Conservation (phyloP, 2,113 vertebrate genomes). For the Lagopus muta region DNA sequence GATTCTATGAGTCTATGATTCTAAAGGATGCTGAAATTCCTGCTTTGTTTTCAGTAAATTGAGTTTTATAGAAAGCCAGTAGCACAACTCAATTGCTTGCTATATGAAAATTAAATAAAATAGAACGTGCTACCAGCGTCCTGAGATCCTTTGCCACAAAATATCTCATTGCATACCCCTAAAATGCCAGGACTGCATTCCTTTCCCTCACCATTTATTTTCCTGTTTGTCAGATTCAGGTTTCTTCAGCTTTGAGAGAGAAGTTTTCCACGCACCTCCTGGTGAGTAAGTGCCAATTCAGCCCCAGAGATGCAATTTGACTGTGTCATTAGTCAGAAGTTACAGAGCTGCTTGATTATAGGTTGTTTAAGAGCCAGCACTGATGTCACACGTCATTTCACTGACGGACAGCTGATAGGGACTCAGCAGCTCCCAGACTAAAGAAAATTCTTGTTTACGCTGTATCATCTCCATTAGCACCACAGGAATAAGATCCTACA, state of each 20-base stretch:
- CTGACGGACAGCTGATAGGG: not conserved
- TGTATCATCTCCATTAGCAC: not conserved
- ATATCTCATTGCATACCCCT: not conserved
- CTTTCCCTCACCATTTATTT: not conserved
- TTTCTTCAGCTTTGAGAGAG: not conserved
- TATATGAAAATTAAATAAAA: not conserved
- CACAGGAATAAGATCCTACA: accelerated
- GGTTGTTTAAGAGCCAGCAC: slow-evolving; percentile 14
- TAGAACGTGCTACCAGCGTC: not conserved
- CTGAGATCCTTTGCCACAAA: not conserved
- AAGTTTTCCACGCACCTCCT: not conserved
- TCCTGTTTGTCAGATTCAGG: not conserved
- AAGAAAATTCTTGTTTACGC: not conserved
- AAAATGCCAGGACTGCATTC: slow-evolving; percentile 25
- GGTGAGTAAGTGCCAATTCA: slow-evolving; percentile 59
- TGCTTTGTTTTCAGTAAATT: slow-evolving; percentile 4
- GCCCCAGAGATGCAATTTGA: slow-evolving; percentile 31
- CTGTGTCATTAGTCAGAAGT: slow-evolving; percentile 37
- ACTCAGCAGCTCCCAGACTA: not conserved
- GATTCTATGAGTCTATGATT: too few relatives aligned
- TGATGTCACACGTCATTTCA: accelerated
- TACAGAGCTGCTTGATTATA: slow-evolving; percentile 45
- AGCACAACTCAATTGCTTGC: not conserved
- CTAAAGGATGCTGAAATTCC: not conserved
- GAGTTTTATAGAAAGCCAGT: not conserved